phyloP scores from a whole-genome alignment of 2,888 invertebrate species.

The Prostheceraeus crozeri region DNA sequence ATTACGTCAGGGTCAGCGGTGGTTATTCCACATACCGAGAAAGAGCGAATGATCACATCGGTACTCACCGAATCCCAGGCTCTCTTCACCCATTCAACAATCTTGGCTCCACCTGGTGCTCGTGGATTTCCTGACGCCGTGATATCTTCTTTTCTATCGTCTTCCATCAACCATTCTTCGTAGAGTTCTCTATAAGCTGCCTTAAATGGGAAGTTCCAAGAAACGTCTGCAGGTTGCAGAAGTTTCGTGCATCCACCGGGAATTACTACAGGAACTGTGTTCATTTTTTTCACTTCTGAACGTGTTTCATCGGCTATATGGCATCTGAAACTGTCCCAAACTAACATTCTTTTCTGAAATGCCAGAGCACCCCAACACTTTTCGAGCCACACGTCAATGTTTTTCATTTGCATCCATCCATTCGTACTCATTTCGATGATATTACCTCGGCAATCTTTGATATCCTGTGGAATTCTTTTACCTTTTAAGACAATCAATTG shows the following conservation, averaged over 20 bases:
- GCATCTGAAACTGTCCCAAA: constrained; percentile 43
- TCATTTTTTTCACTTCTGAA: constrained; percentile 2
- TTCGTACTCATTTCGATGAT: constrained; percentile 12
- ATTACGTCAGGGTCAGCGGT: too few species aligned
- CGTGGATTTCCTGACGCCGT: too few species aligned
- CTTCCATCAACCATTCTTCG: constrained; percentile 35
- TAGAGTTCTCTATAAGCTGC: constrained; percentile 29
- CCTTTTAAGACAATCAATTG: constrained; percentile 42
- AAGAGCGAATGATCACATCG: too few species aligned
- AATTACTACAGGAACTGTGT: constrained; percentile 38
- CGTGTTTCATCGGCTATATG: constrained; percentile 40
- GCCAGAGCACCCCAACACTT: constrained; percentile 36
- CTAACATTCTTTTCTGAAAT: constrained; percentile 38
- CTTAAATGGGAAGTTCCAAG: constrained; percentile 41
- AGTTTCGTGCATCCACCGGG: constrained; percentile 43
- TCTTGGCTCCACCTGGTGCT: too few species aligned
- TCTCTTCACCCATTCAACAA: too few species aligned
- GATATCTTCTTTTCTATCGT: too few species aligned
- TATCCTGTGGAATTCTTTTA: constrained; percentile 32
- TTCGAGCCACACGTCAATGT: constrained; percentile 31
- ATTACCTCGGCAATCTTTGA: constrained; percentile 26
- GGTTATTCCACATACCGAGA: too few species aligned
- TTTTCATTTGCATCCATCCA: constrained; percentile 42
- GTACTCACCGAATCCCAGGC: too few species aligned
- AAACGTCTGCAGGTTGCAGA: constrained; percentile 41